phyloP scores from a whole-genome alignment of 1,140 invertebrate species.

The Scaptomyza hsui region DNA sequence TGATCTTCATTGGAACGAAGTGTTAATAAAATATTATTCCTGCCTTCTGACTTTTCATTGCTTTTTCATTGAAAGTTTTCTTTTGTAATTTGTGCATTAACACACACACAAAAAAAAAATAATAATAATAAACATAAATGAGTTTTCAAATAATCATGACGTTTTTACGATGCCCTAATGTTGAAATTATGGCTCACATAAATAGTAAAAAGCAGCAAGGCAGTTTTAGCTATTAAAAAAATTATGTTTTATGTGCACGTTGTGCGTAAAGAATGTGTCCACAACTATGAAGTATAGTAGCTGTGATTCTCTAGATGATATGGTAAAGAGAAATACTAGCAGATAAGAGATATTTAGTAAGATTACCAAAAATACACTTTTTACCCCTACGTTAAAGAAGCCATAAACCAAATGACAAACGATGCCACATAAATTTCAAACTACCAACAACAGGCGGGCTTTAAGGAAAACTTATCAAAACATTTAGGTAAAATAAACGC shows the following conservation, averaged over 20 bases:
- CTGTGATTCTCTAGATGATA: conserved; percentile 26
- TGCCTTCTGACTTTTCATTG: conserved; percentile 40
- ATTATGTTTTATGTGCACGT: conserved; percentile 54
- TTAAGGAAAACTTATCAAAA: conserved; percentile 72
- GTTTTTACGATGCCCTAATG: conserved; percentile 74
- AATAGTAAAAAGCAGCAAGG: conserved; percentile 18
- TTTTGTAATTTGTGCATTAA: conserved; percentile 55
- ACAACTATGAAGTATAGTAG: conserved; percentile 38
- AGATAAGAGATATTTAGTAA: conserved; percentile 6
- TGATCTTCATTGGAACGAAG: conserved; percentile 79
- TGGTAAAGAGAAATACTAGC: neutral
- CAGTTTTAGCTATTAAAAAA: conserved; percentile 61
- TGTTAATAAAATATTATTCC: conserved; percentile 80
- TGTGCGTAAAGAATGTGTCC: conserved; percentile 22
- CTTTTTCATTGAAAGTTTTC: conserved; percentile 58
- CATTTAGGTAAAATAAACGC: conserved; percentile 81
- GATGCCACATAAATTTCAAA: conserved; percentile 69
- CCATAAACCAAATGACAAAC: conserved; percentile 81
- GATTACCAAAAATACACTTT: neutral
- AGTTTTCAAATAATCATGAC: conserved; percentile 75
- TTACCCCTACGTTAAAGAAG: conserved; percentile 63
- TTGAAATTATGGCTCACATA: conserved; percentile 71
- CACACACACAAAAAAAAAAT: conserved; percentile 38
- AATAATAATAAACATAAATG: conserved; percentile 36
- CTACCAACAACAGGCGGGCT: conserved; percentile 44